Percentiles rank a stretch among this genome's conserved stretches.
Conservation (phyloP, 2,888 invertebrate species). For the Arenicola marina region DNA sequence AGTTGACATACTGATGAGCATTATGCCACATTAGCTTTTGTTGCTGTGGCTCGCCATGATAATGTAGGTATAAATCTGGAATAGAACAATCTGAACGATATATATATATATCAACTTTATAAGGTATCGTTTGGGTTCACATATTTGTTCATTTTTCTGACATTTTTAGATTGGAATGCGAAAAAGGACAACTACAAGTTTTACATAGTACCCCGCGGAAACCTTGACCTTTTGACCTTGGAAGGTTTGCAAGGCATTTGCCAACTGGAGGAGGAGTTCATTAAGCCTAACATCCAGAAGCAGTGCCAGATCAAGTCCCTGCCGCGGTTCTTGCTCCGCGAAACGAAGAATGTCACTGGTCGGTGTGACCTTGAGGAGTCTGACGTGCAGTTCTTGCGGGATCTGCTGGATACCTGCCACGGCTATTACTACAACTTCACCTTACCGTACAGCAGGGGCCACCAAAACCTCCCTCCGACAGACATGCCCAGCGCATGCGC, state of each 20-base stretch:
- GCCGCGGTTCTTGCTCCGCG: neutral
- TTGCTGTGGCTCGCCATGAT: neutral
- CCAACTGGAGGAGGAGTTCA: conserved; percentile 73
- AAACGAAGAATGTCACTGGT: neutral
- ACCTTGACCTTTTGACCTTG: conserved; percentile 67
- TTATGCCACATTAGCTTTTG: too few species aligned
- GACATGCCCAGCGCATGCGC: neutral
- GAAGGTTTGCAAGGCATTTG: conserved; percentile 74
- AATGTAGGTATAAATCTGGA: neutral
- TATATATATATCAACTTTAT: neutral
- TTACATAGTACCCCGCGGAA: neutral
- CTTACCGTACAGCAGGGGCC: neutral
- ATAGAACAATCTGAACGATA: neutral
- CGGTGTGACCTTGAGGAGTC: neutral
- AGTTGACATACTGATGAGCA: too few species aligned
- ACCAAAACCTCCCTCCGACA: neutral
- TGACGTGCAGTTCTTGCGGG: conserved; percentile 2
- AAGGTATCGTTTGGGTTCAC: neutral
- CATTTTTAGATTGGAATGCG: too few species aligned
- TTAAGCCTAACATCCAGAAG: conserved; percentile 24
- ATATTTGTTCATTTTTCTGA: too few species aligned
- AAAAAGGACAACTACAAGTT: neutral
- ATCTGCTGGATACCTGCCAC: conserved; percentile 6
- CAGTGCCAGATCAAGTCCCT: conserved; percentile 2
- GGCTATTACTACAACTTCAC: conserved; percentile 5